phyloP scores from a whole-genome alignment of 2,888 invertebrate genomes.

The Acronicta aceris region DNA sequence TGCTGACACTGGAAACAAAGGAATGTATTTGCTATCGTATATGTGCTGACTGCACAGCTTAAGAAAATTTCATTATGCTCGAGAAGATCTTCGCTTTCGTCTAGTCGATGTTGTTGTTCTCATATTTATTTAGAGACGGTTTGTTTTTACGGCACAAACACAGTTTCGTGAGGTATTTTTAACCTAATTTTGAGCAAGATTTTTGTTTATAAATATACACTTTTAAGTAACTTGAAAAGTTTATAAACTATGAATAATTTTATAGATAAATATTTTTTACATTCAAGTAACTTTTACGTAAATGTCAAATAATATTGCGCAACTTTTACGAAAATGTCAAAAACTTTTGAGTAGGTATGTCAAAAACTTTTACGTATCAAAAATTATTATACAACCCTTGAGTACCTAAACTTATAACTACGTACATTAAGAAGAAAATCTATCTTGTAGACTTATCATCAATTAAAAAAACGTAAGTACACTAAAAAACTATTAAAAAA shows the following conservation, averaged over 20 bases:
- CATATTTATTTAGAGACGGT: slow-evolving; percentile 23
- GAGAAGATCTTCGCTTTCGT: neutral
- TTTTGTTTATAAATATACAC: neutral
- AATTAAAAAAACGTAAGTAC: neutral
- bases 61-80: slow-evolving; percentile 47
- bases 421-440: no score
- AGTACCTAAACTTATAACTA: no score
- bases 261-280: no score
- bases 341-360: neutral
- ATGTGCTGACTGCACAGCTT: slow-evolving; percentile 35
- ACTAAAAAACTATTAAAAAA: neutral
- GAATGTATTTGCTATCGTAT: slow-evolving; percentile 16
- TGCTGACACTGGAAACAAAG: slow-evolving; percentile 37
- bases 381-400: no score
- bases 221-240: no score
- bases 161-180: neutral
- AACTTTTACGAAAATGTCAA: neutral
- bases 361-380: neutral
- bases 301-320: neutral
- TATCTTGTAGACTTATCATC: no score
- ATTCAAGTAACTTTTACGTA: neutral
- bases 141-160: slow-evolving; percentile 7
- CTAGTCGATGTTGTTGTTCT: slow-evolving; percentile 17
- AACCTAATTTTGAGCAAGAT: neutral
- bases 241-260: no score